Evolutionary conservation across 2,113 vertebrate genomes (phyloP).

Genomic region (Corythaeola cristata): DNA sequence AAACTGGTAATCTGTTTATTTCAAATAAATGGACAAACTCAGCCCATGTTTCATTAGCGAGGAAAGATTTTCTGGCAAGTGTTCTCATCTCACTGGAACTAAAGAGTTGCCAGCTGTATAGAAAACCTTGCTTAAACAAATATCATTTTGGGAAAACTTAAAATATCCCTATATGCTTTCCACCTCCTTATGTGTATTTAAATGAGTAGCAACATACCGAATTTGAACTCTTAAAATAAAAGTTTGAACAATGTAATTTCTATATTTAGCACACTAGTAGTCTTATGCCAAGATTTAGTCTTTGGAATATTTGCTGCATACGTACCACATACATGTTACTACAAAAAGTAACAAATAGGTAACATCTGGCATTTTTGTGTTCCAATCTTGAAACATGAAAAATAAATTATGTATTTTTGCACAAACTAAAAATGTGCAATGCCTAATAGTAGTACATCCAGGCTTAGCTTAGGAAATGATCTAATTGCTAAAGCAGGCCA

Average conservation of each 20-base stretch:
- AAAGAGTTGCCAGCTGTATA: neutral
- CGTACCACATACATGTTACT: neutral
- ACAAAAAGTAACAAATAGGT: neutral
- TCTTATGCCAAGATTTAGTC: neutral
- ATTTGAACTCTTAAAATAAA: neutral
- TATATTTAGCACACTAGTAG: slow-evolving; percentile 1
- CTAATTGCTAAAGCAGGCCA: neutral
- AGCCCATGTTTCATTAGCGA: neutral
- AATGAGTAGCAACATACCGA: neutral
- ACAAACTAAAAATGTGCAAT: neutral
- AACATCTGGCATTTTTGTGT: neutral
- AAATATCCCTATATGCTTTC: neutral
- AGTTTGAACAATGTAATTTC: slow-evolving; percentile 18
- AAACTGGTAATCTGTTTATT: neutral
- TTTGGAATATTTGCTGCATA: slow-evolving; percentile 8
- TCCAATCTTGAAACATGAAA: neutral
- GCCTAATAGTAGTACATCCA: neutral
- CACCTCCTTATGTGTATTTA: neutral
- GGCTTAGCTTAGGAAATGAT: neutral
- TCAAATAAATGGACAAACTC: neutral
- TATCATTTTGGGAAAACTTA: neutral
- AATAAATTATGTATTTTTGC: neutral
- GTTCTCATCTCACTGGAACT: neutral
- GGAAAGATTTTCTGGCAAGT: neutral
- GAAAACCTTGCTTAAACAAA: neutral